Conservation (phyloP, 2,797 vertebrate species). For the Atherinosoma microstoma region DNA sequence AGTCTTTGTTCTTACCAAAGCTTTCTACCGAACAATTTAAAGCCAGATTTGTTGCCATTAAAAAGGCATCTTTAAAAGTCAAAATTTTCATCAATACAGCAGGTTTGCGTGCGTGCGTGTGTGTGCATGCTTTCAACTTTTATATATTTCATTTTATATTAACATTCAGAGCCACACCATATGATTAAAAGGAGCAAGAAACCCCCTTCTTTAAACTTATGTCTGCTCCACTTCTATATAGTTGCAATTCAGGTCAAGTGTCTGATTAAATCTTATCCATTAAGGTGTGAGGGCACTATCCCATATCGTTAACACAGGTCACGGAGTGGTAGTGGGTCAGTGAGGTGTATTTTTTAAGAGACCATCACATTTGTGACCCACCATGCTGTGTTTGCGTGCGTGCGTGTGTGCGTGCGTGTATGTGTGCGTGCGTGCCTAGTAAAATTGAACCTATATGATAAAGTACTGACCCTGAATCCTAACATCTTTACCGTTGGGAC, state of each 20-base stretch:
- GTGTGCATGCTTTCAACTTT: no score
- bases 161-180: no score
- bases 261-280: conserved; percentile 32
- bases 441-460: background rate
- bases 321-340: conserved; percentile 12
- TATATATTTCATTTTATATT: no score
- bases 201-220: background rate
- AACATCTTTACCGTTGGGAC: background rate
- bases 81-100: no score
- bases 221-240: background rate
- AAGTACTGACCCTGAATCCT: conserved; percentile 11
- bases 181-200: background rate
- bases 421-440: background rate
- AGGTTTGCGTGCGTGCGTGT: no score
- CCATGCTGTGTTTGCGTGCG: background rate
- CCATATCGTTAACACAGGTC: conserved; percentile 1
- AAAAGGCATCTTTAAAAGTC: no score
- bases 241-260: conserved; percentile 19
- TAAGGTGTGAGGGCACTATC: background rate
- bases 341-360: conserved; percentile 6
- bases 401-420: background rate
- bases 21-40: no score
- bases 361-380: conserved; percentile 1
- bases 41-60: no score
- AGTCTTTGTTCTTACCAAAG: no score